These are phyloP conservation scores for Nettapus auritus DNA, from an alignment of 2,113 vertebrate genomes.

Conservation along the genomic window DNA sequence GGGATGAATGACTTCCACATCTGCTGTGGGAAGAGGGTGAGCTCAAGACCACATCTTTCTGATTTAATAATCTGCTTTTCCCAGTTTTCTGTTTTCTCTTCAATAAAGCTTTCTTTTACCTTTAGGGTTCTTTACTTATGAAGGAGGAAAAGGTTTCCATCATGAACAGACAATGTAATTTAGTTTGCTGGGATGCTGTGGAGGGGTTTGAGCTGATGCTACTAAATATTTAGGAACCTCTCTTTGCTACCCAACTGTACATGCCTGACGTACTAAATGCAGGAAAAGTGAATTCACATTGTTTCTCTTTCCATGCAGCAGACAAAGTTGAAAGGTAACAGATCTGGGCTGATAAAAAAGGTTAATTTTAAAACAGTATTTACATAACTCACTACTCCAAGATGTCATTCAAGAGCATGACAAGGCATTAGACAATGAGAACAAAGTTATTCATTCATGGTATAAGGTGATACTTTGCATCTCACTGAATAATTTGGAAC, in stretches of 20 bases:
- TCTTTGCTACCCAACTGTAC: background rate
- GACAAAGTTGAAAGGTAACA: background rate
- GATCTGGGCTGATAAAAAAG: background rate
- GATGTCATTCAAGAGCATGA: background rate
- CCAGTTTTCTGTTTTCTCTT: background rate
- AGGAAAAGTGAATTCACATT: background rate
- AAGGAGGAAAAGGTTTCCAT: background rate
- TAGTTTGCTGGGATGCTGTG: background rate
- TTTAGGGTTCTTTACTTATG: background rate
- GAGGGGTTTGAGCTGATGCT: background rate
- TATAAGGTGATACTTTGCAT: background rate
- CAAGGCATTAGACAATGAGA: background rate
- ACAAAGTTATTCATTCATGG: background rate
- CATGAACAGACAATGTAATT: background rate
- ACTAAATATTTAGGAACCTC: background rate
- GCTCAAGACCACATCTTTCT: background rate
- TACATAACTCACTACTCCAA: background rate
- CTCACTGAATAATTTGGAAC: background rate
- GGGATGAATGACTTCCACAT: background rate
- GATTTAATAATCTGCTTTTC: background rate
- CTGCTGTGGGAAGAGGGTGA: background rate
- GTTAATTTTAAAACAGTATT: background rate
- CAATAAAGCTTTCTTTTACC: background rate
- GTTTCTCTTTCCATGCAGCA: background rate
- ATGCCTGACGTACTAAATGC: background rate